phyloP scores from a whole-genome alignment of 2,113 vertebrate species.

The Trochalopteron elliotii region DNA sequence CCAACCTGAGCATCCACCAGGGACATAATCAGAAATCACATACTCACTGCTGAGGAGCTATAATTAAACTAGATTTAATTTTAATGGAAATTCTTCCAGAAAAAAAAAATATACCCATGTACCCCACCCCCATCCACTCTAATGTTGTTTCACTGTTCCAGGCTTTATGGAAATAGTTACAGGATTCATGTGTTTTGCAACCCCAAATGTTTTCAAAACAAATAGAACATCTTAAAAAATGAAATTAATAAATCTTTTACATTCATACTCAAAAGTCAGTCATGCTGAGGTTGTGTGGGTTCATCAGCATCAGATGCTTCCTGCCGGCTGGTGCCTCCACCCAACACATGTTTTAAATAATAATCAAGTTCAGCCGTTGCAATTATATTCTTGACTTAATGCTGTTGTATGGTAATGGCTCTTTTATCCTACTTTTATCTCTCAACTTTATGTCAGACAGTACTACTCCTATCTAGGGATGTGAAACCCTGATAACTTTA shows the following conservation, averaged over 20 bases:
- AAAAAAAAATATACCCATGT: constrained; percentile 34
- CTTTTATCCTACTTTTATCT: constrained; percentile 72
- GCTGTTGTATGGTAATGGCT: constrained; percentile 51
- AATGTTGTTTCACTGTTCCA: constrained; percentile 62
- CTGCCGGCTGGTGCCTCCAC: constrained; percentile 55
- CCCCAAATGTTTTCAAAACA: constrained; percentile 70
- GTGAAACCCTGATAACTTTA: constrained; percentile 72
- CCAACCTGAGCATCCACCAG: constrained; percentile 71
- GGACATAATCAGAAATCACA: constrained; percentile 81
- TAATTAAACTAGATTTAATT: constrained; percentile 84
- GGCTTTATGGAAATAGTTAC: constrained; percentile 71
- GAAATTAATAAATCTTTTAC: constrained; percentile 68
- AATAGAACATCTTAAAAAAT: constrained; percentile 63
- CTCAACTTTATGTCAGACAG: constrained; percentile 63
- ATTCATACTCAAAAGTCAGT: constrained; percentile 52
- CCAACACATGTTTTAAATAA: constrained; percentile 72
- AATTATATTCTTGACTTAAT: constrained; percentile 69
- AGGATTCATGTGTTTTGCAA: constrained; percentile 70
- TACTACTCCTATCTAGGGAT: constrained; percentile 59
- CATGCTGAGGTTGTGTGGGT: constrained; percentile 56
- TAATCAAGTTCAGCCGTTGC: constrained; percentile 66
- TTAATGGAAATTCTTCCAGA: constrained; percentile 80
- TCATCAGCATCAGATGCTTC: constrained; percentile 62
- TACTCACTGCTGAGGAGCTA: constrained; percentile 75
- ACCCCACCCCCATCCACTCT: constrained; percentile 39